Evolutionary conservation across 2,113 vertebrate species (phyloP).

Genomic region (Sapayoa aenigma): DNA sequence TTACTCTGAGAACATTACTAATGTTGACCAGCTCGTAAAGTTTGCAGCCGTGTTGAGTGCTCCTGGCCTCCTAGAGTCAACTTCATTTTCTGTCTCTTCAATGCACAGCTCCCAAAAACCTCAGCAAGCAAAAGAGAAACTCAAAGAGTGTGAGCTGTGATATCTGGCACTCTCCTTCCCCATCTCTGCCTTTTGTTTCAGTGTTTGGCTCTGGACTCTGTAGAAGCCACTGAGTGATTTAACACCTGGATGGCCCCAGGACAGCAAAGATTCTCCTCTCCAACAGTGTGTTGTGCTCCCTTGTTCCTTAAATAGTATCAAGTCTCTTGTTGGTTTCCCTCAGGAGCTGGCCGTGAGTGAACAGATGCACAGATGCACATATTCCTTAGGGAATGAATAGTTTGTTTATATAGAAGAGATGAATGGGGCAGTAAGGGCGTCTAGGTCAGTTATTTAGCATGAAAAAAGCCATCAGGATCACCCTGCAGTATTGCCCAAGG

Average conservation of each 20-base stretch:
- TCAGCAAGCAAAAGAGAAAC: background rate
- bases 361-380: slow-evolving; percentile 57
- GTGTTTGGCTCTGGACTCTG: background rate
- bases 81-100: background rate
- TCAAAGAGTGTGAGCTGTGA: background rate
- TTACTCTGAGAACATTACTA: slow-evolving; percentile 37
- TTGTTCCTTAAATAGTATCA: slow-evolving; percentile 33
- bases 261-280: slow-evolving; percentile 3
- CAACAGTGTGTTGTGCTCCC: background rate
- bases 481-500: slow-evolving; percentile 8
- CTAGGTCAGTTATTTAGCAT: slow-evolving; percentile 66
- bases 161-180: background rate
- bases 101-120: slow-evolving; percentile 10
- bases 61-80: slow-evolving; percentile 37
- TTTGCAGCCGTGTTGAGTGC: slow-evolving; percentile 36
- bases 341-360: slow-evolving; percentile 19
- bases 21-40: slow-evolving; percentile 44
- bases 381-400: slow-evolving; percentile 53
- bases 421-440: slow-evolving; percentile 48
- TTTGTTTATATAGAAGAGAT: slow-evolving; percentile 62
- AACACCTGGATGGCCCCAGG: slow-evolving; percentile 58
- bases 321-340: slow-evolving; percentile 13
- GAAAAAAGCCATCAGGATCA: slow-evolving; percentile 58
- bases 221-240: slow-evolving; percentile 36
- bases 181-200: slow-evolving; percentile 35